Evolutionary conservation across 2,888 invertebrate genomes (phyloP).

Genomic region (Merodon equestris): DNA sequence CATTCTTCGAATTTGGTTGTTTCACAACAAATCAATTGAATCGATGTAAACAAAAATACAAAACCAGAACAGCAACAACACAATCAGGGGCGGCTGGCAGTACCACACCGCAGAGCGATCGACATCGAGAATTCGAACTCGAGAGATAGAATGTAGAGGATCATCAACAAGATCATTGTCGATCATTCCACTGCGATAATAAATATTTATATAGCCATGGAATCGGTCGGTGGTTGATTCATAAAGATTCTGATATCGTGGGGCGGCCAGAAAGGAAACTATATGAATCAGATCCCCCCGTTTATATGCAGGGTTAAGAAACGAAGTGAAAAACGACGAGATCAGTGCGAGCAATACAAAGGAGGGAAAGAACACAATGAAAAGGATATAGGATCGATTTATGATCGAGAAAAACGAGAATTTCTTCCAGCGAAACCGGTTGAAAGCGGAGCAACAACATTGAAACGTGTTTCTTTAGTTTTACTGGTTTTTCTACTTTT

Average conservation of each 20-base stretch:
- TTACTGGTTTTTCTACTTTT: slow-evolving; percentile 52
- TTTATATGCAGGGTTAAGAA: slow-evolving; percentile 24
- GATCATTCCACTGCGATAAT: slow-evolving; percentile 35
- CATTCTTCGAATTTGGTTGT: slow-evolving; percentile 44
- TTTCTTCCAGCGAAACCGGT: slow-evolving; percentile 53
- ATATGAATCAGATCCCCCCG: too few relatives aligned
- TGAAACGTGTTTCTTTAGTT: slow-evolving; percentile 53
- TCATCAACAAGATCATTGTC: slow-evolving; percentile 36
- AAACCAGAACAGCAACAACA: too few relatives aligned
- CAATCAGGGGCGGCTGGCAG: too few relatives aligned
- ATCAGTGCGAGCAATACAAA: background rate
- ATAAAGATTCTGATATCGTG: slow-evolving; percentile 32
- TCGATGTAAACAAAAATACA: slow-evolving; percentile 47
- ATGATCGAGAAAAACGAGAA: slow-evolving; percentile 65
- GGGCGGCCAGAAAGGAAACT: slow-evolving; percentile 1
- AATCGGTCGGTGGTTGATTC: slow-evolving; percentile 46
- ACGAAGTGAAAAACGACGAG: slow-evolving; percentile 13
- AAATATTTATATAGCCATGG: slow-evolving; percentile 48
- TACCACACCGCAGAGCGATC: slow-evolving; percentile 6
- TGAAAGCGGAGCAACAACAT: slow-evolving; percentile 65
- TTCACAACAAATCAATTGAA: slow-evolving; percentile 52
- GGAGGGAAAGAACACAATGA: slow-evolving; percentile 47
- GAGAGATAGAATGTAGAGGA: background rate
- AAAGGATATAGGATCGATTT: slow-evolving; percentile 67
- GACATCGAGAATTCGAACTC: background rate